phyloP scores from a whole-genome alignment of 2,113 vertebrate species.

The Phaetusa simplex region DNA sequence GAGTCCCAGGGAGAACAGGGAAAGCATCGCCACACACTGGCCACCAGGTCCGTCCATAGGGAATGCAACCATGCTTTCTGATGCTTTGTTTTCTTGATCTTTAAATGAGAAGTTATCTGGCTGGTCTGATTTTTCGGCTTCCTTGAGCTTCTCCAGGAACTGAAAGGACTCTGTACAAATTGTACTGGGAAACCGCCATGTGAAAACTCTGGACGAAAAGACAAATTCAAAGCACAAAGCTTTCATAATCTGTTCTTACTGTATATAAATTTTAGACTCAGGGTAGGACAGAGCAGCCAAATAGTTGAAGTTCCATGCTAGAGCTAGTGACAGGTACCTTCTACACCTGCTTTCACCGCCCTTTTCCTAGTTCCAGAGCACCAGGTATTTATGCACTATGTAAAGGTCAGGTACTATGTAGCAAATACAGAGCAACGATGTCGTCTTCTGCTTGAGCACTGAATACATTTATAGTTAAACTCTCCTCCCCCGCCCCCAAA shows the following conservation, averaged over 20 bases:
- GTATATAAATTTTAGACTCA: background rate
- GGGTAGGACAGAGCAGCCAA: background rate
- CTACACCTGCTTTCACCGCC: background rate
- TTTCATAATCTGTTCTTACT: background rate
- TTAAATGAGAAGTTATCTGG: conserved; percentile 74
- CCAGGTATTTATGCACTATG: background rate
- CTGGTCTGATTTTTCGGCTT: conserved; percentile 66
- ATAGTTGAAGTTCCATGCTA: background rate
- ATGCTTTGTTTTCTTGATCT: conserved; percentile 62
- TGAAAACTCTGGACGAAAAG: conserved; percentile 80
- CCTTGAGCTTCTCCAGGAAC: conserved; percentile 78
- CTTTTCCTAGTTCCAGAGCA: background rate
- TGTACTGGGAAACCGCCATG: conserved; percentile 87
- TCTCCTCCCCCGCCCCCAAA: background rate
- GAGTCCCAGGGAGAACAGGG: conserved; percentile 86
- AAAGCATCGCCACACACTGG: conserved; percentile 79
- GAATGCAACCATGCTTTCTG: conserved; percentile 76
- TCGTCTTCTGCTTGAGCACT: background rate
- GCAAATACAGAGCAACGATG: background rate
- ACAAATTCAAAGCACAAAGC: background rate
- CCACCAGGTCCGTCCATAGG: conserved; percentile 87
- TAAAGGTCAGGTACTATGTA: background rate
- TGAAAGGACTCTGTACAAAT: conserved; percentile 84
- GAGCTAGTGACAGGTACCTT: background rate
- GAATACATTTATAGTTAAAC: background rate